Evolutionary conservation across 1,140 invertebrate species (phyloP), one percentile per base, ranked within the genome.

Genomic region (Calephelis nemesis): DNA sequence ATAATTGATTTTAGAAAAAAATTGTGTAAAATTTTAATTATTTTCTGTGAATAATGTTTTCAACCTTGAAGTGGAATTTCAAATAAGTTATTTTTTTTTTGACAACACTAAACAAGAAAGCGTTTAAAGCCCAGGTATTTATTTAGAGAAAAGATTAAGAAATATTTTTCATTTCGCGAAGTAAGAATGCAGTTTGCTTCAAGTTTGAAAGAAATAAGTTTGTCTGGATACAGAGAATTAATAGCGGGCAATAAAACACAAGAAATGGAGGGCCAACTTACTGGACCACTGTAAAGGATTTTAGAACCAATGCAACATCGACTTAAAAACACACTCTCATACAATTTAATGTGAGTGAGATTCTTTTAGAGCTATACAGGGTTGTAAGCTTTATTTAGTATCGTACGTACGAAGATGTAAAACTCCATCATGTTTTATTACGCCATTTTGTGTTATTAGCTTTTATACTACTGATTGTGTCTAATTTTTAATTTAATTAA

Each of bases 161-260:
- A 64, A 68, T 62, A 63, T 68, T 68, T 68, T 62, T 68, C 67
- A 63, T 52, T 65, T 54, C 48, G 30, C 30, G 39, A 52, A 65
- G 48, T 52, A 65, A 2, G 64, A 52, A 50, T 52, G 50, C 64
- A 42, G 47, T 63, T 19, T 62, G 67, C 47, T 62, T 52, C 60
- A 63, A 63, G 47, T 68, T 52, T 63, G 62, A 63, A 62, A 68
- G 67, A 69, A 69, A 68, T 69, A 49, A 64, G 62, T 58, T 64
- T 63, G 67, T 69, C 67, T 63, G 50, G 67, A 63, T 50, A 49
- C 62, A 54, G 62, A 64, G 52, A 69, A 69, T 54, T 64, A 69
- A 64, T 68, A 68, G 67, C 39, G 42, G 30, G 62, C 40, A 69
- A 65, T 69, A 69, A 69, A 69, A 45, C 42, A 64, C 50, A 47